Conservation (phyloP, 2,888 invertebrate species). For the Gordius sp. region DNA sequence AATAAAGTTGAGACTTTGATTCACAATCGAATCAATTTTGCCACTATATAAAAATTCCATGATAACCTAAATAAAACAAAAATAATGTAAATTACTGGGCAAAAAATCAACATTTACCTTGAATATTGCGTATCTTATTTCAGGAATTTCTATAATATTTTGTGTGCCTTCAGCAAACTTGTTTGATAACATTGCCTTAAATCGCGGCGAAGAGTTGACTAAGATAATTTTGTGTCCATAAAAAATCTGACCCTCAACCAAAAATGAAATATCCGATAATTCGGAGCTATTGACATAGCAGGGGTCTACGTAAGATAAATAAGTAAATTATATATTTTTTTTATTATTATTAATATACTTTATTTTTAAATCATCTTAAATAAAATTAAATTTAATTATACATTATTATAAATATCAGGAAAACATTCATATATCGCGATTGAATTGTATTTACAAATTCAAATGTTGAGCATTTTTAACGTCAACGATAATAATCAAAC, state of each 20-base stretch:
- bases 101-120: conserved; percentile 36
- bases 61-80: conserved; percentile 39
- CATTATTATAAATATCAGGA: too few relatives aligned
- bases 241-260: conserved; percentile 63
- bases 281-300: conserved; percentile 77
- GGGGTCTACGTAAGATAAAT: conserved; percentile 37
- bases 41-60: conserved; percentile 78
- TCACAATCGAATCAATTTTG: conserved; percentile 30
- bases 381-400: too few relatives aligned
- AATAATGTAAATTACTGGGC: background rate
- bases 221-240: conserved; percentile 77
- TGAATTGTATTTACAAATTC: too few relatives aligned
- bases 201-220: conserved; percentile 58
- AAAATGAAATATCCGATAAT: conserved; percentile 63
- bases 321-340: too few relatives aligned
- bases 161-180: conserved; percentile 37
- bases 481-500: too few relatives aligned
- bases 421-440: too few relatives aligned
- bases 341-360: too few relatives aligned
- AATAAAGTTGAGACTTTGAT: conserved; percentile 29
- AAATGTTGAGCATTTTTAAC: too few relatives aligned
- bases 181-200: conserved; percentile 52
- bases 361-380: too few relatives aligned
- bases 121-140: conserved; percentile 67
- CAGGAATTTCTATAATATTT: conserved; percentile 62